A percentile compares a stretch with the other conserved stretches of the same genome.
Evolutionary conservation across 2,888 invertebrate genomes (phyloP).

Genomic region (Chrysomela aeneicollis): DNA sequence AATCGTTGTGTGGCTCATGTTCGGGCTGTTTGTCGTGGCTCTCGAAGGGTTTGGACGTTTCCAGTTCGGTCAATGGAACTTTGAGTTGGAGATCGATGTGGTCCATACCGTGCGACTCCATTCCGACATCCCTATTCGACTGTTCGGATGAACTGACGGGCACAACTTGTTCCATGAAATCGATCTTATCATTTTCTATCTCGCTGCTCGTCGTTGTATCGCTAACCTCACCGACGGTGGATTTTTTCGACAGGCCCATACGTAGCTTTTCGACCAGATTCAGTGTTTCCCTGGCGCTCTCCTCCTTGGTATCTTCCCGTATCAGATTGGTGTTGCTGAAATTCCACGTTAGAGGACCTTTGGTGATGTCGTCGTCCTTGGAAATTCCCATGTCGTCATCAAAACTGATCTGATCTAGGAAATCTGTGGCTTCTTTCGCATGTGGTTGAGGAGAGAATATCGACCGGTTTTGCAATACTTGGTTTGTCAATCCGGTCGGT

Average conservation of each 20-base stretch:
- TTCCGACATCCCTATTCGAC: constrained; percentile 24
- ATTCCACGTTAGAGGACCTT: constrained; percentile 68
- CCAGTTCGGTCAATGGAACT: constrained; percentile 43
- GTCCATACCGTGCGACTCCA: constrained; percentile 38
- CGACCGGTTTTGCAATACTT: constrained; percentile 65
- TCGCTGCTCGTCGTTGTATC: constrained; percentile 58
- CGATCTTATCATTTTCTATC: constrained; percentile 55
- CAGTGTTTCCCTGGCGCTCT: constrained; percentile 82
- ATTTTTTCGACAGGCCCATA: constrained; percentile 75
- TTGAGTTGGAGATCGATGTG: constrained; percentile 48
- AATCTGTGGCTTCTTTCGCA: constrained; percentile 64
- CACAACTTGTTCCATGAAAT: constrained; percentile 55
- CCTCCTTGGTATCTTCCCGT: constrained; percentile 83
- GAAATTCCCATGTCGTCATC: constrained; percentile 69
- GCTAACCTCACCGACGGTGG: constrained; percentile 59
- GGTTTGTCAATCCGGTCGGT: constrained; percentile 37
- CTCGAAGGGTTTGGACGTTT: constrained; percentile 34
- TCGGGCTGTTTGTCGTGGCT: constrained; percentile 22
- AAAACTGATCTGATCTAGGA: constrained; percentile 66
- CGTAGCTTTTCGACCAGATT: constrained; percentile 85
- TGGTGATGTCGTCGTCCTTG: constrained; percentile 68
- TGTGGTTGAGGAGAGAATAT: constrained; percentile 78
- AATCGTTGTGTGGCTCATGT: constrained; percentile 29
- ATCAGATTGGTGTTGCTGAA: constrained; percentile 72
- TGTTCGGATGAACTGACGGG: constrained; percentile 49